phyloP scores from a whole-genome alignment of 2,888 invertebrate species.

The Fragum whitleyi region DNA sequence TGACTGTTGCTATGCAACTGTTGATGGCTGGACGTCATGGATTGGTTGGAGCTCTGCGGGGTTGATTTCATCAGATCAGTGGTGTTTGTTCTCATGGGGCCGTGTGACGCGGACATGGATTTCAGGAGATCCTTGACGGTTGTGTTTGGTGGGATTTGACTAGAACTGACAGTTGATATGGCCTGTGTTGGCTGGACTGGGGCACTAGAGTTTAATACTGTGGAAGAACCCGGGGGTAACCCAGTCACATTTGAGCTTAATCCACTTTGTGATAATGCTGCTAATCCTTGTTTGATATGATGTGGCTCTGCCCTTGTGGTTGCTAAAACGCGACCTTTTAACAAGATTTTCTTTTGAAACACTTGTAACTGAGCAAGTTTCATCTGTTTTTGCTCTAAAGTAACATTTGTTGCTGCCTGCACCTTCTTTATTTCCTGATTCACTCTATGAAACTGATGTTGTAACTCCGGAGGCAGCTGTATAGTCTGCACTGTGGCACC shows the following conservation, averaged over 20 bases:
- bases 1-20: slow-evolving; percentile 11
- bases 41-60: background rate
- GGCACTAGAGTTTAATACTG: background rate
- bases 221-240: background rate
- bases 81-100: background rate
- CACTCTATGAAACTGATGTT: slow-evolving; percentile 86
- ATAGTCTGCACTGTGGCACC: slow-evolving; percentile 65
- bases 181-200: background rate
- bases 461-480: slow-evolving; percentile 68
- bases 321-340: slow-evolving; percentile 89
- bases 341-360: slow-evolving; percentile 90
- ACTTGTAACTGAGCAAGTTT: slow-evolving; percentile 88
- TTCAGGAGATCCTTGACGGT: slow-evolving; percentile 26
- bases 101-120: slow-evolving; percentile 3
- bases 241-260: background rate
- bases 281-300: slow-evolving; percentile 43
- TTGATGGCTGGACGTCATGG: slow-evolving; percentile 10
- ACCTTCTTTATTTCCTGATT: slow-evolving; percentile 90
- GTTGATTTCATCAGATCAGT: background rate
- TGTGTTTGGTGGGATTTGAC: slow-evolving; percentile 3
- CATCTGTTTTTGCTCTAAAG: slow-evolving; percentile 87
- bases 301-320: slow-evolving; percentile 53
- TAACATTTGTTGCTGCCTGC: slow-evolving; percentile 87
- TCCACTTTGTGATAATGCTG: slow-evolving; percentile 30
- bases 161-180: background rate